Conservation (phyloP, 1,140 invertebrate genomes). For the Dolichoris vasculosae region DNA sequence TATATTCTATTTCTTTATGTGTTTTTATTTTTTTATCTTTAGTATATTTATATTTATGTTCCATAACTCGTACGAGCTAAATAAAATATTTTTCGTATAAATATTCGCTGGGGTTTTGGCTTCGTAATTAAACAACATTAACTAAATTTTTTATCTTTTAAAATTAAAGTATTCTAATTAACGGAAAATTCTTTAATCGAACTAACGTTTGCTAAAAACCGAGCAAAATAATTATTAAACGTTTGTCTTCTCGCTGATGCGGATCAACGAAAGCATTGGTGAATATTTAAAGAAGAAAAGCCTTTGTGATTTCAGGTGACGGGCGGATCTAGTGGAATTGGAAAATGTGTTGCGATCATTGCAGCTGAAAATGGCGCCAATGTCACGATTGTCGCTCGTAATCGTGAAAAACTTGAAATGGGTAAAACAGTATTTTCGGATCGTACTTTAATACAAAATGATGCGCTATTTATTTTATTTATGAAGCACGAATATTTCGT, state of each 20-base stretch:
- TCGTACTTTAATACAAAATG: neutral
- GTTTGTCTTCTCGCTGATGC: neutral
- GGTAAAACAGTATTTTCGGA: neutral
- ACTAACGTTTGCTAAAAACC: neutral
- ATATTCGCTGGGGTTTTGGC: too few species aligned
- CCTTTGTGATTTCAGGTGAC: conserved; percentile 77
- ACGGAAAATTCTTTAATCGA: neutral
- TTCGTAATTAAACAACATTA: too few species aligned
- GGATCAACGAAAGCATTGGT: too few species aligned
- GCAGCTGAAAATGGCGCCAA: conserved; percentile 86
- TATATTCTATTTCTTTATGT: too few species aligned
- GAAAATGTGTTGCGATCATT: conserved; percentile 86
- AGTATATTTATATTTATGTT: too few species aligned
- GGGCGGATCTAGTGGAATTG: conserved; percentile 97
- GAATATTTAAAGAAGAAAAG: neutral
- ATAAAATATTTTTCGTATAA: too few species aligned
- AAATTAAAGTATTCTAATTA: neutral
- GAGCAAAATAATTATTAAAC: neutral
- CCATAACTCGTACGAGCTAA: too few species aligned
- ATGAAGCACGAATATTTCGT: neutral
- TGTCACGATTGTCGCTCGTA: conserved; percentile 92
- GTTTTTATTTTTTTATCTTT: too few species aligned
- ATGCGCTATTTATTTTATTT: neutral
- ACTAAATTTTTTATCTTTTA: too few species aligned
- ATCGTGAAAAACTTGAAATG: conserved; percentile 79